Evolutionary conservation across 2,113 vertebrate genomes (phyloP).

Genomic region (Lepisosteus oculatus): DNA sequence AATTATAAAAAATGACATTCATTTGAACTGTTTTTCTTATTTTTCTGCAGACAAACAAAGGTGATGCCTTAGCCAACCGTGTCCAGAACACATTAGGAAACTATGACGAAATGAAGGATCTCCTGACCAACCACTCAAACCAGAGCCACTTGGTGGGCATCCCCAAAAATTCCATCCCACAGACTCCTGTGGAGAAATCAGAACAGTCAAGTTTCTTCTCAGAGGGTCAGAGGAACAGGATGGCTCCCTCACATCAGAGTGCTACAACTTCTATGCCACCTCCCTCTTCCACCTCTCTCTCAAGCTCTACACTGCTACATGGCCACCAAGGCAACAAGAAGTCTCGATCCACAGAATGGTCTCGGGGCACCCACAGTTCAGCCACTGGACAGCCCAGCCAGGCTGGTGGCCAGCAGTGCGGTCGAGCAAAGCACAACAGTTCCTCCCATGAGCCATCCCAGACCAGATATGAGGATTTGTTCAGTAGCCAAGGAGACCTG

Average conservation of each 20-base stretch:
- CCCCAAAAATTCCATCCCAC: conserved; percentile 84
- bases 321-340: conserved; percentile 76
- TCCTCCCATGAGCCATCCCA: conserved; percentile 70
- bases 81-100: conserved; percentile 92
- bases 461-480: conserved; percentile 78
- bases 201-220: conserved; percentile 72
- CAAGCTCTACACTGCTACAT: conserved; percentile 56
- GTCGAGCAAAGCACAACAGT: conserved; percentile 67
- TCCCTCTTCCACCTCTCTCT: conserved; percentile 47
- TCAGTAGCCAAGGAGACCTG: conserved; percentile 76
- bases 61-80: conserved; percentile 87
- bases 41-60: conserved; percentile 85
- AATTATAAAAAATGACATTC: not conserved
- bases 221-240: conserved; percentile 66
- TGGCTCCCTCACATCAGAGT: conserved; percentile 63
- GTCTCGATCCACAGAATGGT: conserved; percentile 79
- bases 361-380: conserved; percentile 64
- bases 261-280: conserved; percentile 58
- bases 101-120: conserved; percentile 94
- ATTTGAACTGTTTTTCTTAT: conserved; percentile 16
- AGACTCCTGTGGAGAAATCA: conserved; percentile 75
- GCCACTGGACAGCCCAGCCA: conserved; percentile 56
- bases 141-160: conserved; percentile 96
- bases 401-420: conserved; percentile 54
- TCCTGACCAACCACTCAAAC: conserved; percentile 89